A percentile compares a stretch with the other conserved stretches of the same genome.
Conservation (phyloP, 92 coral and sea anemone genomes). For the Palythoa caribaeorum region DNA sequence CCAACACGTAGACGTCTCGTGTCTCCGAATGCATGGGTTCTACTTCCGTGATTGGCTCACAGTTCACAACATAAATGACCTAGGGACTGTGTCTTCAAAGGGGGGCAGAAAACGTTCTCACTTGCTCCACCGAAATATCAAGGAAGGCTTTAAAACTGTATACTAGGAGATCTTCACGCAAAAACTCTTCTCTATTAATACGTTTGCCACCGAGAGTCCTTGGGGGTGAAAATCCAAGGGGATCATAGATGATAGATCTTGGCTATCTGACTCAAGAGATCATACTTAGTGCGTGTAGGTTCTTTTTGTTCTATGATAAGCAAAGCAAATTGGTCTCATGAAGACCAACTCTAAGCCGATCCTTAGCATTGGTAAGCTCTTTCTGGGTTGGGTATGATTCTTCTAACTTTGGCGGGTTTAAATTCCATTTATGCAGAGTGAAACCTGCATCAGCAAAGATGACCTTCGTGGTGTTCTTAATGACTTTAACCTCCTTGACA, state of each 20-base stretch:
- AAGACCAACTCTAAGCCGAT: slow-evolving; percentile 18
- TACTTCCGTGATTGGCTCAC: slow-evolving; percentile 23
- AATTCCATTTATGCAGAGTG: slow-evolving; percentile 29
- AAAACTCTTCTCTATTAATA: slow-evolving; percentile 30
- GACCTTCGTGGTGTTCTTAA: slow-evolving; percentile 29
- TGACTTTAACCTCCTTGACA: not conserved
- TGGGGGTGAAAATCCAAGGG: slow-evolving; percentile 48
- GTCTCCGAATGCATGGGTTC: slow-evolving; percentile 40
- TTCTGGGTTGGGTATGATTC: not conserved
- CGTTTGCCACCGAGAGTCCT: slow-evolving; percentile 43
- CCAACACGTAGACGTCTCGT: slow-evolving; percentile 35
- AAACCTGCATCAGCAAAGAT: slow-evolving; percentile 2
- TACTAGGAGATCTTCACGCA: slow-evolving; percentile 24
- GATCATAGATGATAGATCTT: slow-evolving; percentile 38
- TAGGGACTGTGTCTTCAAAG: slow-evolving; percentile 27
- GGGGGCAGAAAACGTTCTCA: slow-evolving; percentile 14
- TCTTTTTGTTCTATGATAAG: slow-evolving; percentile 18
- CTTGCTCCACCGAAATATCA: slow-evolving; percentile 28
- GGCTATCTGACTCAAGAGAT: slow-evolving; percentile 35
- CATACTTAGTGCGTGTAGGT: slow-evolving; percentile 43
- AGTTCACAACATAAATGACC: not conserved
- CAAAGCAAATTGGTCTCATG: slow-evolving; percentile 45
- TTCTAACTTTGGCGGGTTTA: slow-evolving; percentile 16
- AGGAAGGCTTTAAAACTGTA: not conserved
- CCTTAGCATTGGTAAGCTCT: slow-evolving; percentile 38